Percentiles rank a stretch among this genome's conserved stretches.
These are phyloP conservation scores for Chunga burmeisteri DNA, from an alignment of 2,113 vertebrate genomes.

Conservation along the genomic window DNA sequence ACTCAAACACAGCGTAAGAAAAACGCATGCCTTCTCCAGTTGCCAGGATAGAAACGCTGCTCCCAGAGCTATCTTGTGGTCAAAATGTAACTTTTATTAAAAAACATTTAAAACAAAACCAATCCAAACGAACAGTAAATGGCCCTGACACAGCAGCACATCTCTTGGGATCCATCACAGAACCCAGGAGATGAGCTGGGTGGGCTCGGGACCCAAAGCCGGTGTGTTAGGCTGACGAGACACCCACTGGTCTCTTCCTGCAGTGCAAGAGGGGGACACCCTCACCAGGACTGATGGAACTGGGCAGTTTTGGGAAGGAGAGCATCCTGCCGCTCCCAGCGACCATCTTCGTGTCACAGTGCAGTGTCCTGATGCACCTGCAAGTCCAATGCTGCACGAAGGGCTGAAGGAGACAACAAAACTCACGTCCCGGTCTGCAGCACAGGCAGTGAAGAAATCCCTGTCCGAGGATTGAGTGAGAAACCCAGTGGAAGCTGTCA, in stretches of 20 bases:
- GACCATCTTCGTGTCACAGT: accelerated
- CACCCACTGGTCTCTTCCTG: not conserved
- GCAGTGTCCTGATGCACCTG: accelerated
- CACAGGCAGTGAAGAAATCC: not conserved
- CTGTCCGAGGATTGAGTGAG: accelerated
- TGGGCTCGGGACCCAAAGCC: not conserved
- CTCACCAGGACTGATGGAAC: not conserved
- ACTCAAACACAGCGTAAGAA: too few relatives aligned
- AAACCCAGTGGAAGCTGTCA: not conserved
- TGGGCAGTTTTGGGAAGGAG: not conserved
- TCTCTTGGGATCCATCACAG: accelerated
- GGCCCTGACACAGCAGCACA: accelerated
- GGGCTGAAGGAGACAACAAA: not conserved
- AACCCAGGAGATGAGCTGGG: too few relatives aligned
- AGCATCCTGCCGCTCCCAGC: not conserved
- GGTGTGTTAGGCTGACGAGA: accelerated
- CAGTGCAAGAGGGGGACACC: not conserved
- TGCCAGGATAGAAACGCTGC: not conserved
- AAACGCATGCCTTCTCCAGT: too few relatives aligned
- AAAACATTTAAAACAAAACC: not conserved
- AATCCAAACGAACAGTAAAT: not conserved
- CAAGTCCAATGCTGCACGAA: accelerated
- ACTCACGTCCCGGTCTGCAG: accelerated
- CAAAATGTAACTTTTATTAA: not conserved
- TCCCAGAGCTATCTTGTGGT: accelerated